Conservation (phyloP, 2,113 vertebrate species). For the Axis porcinus region DNA sequence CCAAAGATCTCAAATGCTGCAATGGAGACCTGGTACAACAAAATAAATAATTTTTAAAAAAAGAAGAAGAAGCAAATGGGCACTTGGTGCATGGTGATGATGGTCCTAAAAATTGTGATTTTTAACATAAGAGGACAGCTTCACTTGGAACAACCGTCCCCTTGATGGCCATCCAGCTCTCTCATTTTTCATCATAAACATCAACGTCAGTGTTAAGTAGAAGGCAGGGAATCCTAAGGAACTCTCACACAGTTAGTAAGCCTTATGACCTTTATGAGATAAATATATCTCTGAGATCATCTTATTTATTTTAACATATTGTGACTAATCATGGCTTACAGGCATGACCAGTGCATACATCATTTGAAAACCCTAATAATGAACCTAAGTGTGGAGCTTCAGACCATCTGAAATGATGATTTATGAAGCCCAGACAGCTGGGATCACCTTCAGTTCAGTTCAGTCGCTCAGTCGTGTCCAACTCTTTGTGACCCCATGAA, state of each 20-base stretch:
- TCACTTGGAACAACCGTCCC: background rate
- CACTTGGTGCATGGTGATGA: background rate
- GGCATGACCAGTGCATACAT: background rate
- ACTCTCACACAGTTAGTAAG: background rate
- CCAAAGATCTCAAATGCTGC: background rate
- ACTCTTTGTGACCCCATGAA: too few species aligned
- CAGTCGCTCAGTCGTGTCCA: too few species aligned
- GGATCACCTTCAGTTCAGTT: background rate
- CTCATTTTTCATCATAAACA: background rate
- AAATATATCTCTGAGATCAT: background rate
- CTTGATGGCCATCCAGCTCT: background rate
- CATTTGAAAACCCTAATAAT: background rate
- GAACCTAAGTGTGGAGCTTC: background rate
- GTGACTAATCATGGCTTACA: background rate
- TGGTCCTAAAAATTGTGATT: background rate
- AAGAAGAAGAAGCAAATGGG: background rate
- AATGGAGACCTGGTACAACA: background rate
- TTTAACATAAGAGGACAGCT: background rate
- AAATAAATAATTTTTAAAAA: background rate
- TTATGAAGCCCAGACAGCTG: background rate
- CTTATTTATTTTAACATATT: background rate
- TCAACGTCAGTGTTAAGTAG: background rate
- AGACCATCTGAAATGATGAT: background rate
- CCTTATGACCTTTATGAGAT: background rate
- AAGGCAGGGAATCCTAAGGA: background rate